A percentile compares a stretch with the other conserved stretches of the same genome.
phyloP scores from a whole-genome alignment of 2,113 vertebrate species.

The Sitta europaea region DNA sequence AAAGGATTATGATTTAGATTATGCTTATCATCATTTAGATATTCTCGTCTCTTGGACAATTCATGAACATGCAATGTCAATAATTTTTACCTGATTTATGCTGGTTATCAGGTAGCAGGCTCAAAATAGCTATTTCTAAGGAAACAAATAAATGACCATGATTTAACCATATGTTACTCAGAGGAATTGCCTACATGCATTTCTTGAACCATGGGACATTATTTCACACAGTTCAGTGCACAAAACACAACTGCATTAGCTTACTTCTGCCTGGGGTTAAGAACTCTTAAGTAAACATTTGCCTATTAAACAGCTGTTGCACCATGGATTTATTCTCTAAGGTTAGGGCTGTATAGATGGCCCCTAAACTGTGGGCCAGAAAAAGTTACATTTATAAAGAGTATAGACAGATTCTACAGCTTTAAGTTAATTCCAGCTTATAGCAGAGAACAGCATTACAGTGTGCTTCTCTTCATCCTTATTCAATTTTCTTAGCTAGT shows the following conservation, averaged over 20 bases:
- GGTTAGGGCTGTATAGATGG: neutral
- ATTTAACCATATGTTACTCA: neutral
- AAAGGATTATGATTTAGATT: neutral
- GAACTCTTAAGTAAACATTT: neutral
- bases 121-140: neutral
- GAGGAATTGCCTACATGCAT: neutral
- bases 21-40: neutral
- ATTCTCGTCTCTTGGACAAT: neutral
- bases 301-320: neutral
- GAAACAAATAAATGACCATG: neutral
- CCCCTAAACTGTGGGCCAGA: neutral
- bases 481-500: neutral
- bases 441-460: neutral
- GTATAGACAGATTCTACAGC: neutral
- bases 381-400: neutral
- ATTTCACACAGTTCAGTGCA: neutral
- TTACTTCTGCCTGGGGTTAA: neutral
- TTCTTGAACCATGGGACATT: neutral
- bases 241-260: neutral
- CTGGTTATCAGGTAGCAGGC: neutral
- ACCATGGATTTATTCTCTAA: neutral
- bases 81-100: neutral
- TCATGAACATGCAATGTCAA: neutral
- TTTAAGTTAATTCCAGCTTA: neutral
- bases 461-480: neutral